A percentile compares a stretch with the other conserved stretches of the same genome.
phyloP scores from a whole-genome alignment of 2,113 vertebrate genomes.

The Syngnathus typhle region DNA sequence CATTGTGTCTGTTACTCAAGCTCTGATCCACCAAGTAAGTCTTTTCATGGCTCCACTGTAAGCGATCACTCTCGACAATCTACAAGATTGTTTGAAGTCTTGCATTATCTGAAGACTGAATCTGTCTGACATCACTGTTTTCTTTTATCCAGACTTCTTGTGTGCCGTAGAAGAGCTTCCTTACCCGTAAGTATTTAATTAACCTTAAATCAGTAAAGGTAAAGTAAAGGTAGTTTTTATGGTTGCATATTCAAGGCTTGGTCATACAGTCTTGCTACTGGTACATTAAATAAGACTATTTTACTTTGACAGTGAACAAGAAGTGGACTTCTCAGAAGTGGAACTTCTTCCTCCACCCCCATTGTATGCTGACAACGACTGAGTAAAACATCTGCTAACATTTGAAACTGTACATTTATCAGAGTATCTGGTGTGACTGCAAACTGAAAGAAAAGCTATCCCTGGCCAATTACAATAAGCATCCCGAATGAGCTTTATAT shows the following conservation, averaged over 20 bases:
- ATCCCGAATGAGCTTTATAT: not conserved
- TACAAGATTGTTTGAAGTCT: slow-evolving; percentile 7
- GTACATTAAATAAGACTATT: slow-evolving; percentile 1
- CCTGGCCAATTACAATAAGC: not conserved
- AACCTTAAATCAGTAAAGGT: not conserved
- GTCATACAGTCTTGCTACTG: not conserved
- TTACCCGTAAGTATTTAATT: slow-evolving; percentile 65
- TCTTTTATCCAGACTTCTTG: slow-evolving; percentile 50
- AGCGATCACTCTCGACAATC: slow-evolving; percentile 12
- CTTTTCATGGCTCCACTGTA: not conserved
- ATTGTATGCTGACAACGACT: slow-evolving; percentile 63
- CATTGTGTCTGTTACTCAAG: slow-evolving; percentile 24
- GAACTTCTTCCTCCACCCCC: slow-evolving; percentile 68
- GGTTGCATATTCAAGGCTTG: not conserved
- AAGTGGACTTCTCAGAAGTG: slow-evolving; percentile 60
- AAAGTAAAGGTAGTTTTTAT: not conserved
- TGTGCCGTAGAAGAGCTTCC: slow-evolving; percentile 53
- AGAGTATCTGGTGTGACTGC: not conserved
- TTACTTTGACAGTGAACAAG: slow-evolving; percentile 54
- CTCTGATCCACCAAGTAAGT: slow-evolving; percentile 53
- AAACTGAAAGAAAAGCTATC: not conserved
- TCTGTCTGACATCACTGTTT: slow-evolving; percentile 14
- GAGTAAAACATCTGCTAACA: not conserved
- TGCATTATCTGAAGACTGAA: slow-evolving; percentile 7
- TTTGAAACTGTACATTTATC: not conserved